Base-by-base conservation (phyloP, 2,113 vertebrate genomes). In the Mungos mungo region DNA sequence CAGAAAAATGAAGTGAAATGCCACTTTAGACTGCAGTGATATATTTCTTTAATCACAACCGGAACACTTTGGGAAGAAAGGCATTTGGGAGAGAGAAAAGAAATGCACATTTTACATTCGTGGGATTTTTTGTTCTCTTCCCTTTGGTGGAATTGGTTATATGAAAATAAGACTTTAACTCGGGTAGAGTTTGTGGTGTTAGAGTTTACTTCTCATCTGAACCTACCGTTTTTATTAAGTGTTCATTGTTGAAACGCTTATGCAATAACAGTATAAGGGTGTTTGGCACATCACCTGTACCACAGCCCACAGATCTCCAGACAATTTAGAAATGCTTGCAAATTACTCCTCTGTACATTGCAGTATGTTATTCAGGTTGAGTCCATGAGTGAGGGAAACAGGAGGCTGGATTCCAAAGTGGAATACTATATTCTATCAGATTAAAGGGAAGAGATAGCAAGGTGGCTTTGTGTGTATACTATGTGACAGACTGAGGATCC, bases 301-400 rank as follows among this genome's bases (percentile, higher is more conserved):
- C 29, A n/a, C 33, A 81, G 80, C 65, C 50, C 35, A 91, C 8
- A 93, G 50, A 86, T 77, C 79, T 81, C 71, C 35, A 79, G 79
- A 90, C 72, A 52, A 41, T 77, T 94, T 25, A 88, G 82, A 85
- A 94, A 85, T 81, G 38, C 84, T 85, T 88, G 65, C 77, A 94
- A 89, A 85, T 80, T 85, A 96, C 63, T 96, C 45, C 65, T 87
- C 69, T 74, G 83, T 94, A 83, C 31, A 60, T 81, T 88, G 41
- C 27, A 84, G 33, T 80, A 54, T 90, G 84, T 72, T 41, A 80
- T 65, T 74, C 3, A 2, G 77, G 16, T 81, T 95, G 63, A 95
- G 63, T 38, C 29, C 41, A 69, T 29, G 87, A 38, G 84, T 76
- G 35, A 31, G 21, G 19, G 27, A 16, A 68, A 68, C 2, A 41